Base-by-base conservation (phyloP, 2,113 vertebrate species). In the Chitala chitala region DNA sequence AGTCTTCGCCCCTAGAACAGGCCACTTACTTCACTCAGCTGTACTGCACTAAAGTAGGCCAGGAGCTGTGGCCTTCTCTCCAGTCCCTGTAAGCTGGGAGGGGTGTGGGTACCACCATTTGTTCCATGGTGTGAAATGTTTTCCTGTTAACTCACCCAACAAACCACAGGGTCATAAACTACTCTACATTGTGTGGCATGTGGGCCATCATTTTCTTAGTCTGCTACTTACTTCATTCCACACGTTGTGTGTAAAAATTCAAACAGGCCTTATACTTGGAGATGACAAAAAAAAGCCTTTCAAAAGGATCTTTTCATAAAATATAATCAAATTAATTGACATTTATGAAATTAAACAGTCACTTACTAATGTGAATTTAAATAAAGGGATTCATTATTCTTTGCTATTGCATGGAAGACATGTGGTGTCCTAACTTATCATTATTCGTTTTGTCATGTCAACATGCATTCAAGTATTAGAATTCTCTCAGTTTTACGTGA, bases 171-270 rank as follows among this genome's bases (percentile, higher is more conserved):
- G 6, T n/a, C 50, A 58, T 6, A 33, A 66, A 26, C 74, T 54
- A 50, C 40, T 71, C 2, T 0, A 0, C 29, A 68, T 22, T 26
- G 48, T 22, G 13, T 31, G 42, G 4, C 5, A 0, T 0, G 0
- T n/a, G 73, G 53, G 31, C 42, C 3, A n/a, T 13, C 68, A 50
- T 1, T 0, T 54, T 17, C 3, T 20, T 10, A 12, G 13, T 59
- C 36, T 71, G 65, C 12, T 66, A 1, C 24, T 58, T 73, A 70
- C 38, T n/a, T 71, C 72, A 76, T 29, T 71, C 63, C 68, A 72
- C 36, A 58, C 38, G 65, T 55, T 26, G 65, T 85, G 78, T 82
- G 72, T 79, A 81, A 75, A 82, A 50, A 80, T 74, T 75, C 10
- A n/a, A 6, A 68, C n/a, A 77, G 66, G 55, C 75, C 29, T 36